Conservation (phyloP, 2,888 invertebrate genomes). For the Scaptomyza parva region DNA sequence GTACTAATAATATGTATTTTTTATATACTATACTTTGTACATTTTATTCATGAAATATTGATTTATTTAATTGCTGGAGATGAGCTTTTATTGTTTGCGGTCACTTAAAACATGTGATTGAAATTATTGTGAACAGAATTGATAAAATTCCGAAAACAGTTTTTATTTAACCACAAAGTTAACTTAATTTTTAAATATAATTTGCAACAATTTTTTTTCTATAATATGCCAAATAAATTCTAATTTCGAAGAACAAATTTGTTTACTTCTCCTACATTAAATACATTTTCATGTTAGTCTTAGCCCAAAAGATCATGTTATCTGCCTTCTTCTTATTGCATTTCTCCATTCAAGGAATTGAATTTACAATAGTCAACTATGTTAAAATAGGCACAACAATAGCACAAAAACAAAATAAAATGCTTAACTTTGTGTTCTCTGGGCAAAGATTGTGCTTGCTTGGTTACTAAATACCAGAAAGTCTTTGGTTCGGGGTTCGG, state of each 20-base stretch:
- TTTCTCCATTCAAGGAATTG: constrained; percentile 15
- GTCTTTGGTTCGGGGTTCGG: constrained; percentile 24
- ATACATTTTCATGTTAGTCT: no score
- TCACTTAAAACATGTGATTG: constrained; percentile 2
- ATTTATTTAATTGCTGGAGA: not conserved
- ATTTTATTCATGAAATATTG: not conserved
- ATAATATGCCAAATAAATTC: not conserved
- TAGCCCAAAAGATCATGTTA: not conserved
- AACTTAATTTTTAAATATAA: not conserved
- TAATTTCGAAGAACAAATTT: not conserved
- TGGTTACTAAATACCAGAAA: constrained; percentile 8
- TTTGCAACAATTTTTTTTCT: not conserved
- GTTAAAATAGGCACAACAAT: not conserved
- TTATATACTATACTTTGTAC: not conserved
- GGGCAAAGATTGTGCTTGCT: not conserved
- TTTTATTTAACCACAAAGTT: not conserved
- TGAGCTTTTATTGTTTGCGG: constrained; percentile 6
- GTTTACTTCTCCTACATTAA: not conserved
- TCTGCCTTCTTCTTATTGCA: constrained; percentile 20
- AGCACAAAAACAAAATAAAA: not conserved
- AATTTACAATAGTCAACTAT: not conserved
- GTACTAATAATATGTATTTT: not conserved
- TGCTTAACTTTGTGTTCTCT: not conserved
- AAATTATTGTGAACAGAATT: not conserved
- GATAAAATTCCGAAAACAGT: not conserved